These are phyloP conservation scores for Enteromius viviparus DNA, from an alignment of 2,797 vertebrate genomes.

Conservation along the genomic window DNA sequence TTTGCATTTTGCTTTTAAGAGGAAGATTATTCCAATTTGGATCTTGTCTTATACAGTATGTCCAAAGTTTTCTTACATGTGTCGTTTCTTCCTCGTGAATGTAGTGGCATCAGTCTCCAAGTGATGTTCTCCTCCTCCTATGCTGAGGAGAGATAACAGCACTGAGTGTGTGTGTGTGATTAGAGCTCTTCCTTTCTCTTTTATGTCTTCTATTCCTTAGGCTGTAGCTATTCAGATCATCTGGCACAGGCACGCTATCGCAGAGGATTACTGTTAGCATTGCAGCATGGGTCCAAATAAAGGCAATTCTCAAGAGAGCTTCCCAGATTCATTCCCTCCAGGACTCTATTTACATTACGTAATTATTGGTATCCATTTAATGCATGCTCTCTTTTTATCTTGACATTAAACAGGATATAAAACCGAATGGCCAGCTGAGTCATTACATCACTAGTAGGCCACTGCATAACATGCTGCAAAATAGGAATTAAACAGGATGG, in stretches of 20 bases:
- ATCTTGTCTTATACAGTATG: constrained; percentile 16
- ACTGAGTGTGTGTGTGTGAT: not conserved
- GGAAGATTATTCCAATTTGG: constrained; percentile 33
- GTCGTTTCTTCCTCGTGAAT: not conserved
- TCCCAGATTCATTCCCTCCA: constrained; percentile 17
- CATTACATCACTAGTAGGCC: constrained; percentile 20
- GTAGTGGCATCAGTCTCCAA: not conserved
- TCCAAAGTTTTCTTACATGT: not conserved
- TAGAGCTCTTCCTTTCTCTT: not conserved
- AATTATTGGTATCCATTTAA: constrained; percentile 18
- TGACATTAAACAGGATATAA: constrained; percentile 27
- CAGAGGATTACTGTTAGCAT: constrained; percentile 23
- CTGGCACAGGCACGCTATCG: not conserved
- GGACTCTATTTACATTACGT: constrained; percentile 31
- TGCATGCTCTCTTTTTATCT: not conserved
- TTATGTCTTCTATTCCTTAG: not conserved
- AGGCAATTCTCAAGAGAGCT: constrained; percentile 25
- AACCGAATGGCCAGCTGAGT: not conserved
- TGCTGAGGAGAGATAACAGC: constrained; percentile 1
- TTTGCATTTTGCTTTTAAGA: constrained; percentile 13
- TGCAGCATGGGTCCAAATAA: constrained; percentile 33
- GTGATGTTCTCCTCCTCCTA: not conserved
- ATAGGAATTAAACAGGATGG: not conserved
- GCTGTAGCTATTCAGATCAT: constrained; percentile 2
- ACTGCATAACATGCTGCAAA: not conserved